Base-by-base conservation (phyloP, 1,140 invertebrate genomes). In the Teleopsis dalmanni region DNA sequence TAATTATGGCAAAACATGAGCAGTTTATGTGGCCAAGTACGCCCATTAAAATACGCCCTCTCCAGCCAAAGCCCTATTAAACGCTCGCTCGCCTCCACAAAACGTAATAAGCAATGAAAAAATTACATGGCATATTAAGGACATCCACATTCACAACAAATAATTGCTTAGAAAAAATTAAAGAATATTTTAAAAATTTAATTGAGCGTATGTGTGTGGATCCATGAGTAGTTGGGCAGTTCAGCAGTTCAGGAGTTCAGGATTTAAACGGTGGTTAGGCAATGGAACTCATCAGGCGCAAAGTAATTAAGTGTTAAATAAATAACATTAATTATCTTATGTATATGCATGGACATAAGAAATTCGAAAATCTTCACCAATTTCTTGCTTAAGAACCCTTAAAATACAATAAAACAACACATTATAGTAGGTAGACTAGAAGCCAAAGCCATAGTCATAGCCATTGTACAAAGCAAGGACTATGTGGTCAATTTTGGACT, bases 261-360 rank as follows among this genome's bases (percentile, higher is more conserved):
- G n/a, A n/a, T n/a, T n/a, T n/a, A n/a, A n/a, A n/a, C n/a, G n/a
- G n/a, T n/a, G n/a, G n/a, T n/a, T 29, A 13, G 7, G 13, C 27
- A 43, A 18, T 19, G 16, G 31, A 29, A 27, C 23, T 3, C 41
- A 43, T 19, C 23, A 22, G 10, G 36, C 48, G 23, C 44, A 50
- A 50, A 42, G 48, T 50, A 50, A 50, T 50, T 50, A 50, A 50
- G 48, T 50, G 42, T 42, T 45, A 50, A 44, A 50, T 44, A 50
- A 45, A 45, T 41, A 44, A 45, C 41, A 50, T 37, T 26, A 19
- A 50, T 50, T 45, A 43, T n/a, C n/a, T n/a, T n/a, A n/a, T n/a
- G n/a, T n/a, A n/a, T n/a, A n/a, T n/a, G n/a, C n/a, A n/a, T n/a
- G n/a, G n/a, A n/a, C n/a, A n/a, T n/a, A n/a, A n/a, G n/a, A n/a